Evolutionary conservation across 2,113 vertebrate species (phyloP).

Genomic region (Rhabdomys dilectus): DNA sequence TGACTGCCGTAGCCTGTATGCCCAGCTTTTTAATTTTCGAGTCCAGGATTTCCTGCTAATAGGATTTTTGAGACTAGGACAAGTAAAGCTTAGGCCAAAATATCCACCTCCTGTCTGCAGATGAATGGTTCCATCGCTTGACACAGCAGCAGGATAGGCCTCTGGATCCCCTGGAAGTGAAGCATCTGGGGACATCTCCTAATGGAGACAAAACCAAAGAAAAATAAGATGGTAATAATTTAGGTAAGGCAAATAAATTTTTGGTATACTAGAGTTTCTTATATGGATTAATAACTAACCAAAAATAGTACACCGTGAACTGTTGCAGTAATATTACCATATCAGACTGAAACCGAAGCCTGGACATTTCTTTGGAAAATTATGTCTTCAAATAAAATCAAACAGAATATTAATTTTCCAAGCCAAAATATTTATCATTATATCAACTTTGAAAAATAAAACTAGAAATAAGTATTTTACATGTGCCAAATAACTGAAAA

Average conservation of each 20-base stretch:
- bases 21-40: slow-evolving; percentile 98
- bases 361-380: slow-evolving; percentile 64
- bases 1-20: slow-evolving; percentile 96
- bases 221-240: slow-evolving; percentile 64
- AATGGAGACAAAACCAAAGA: slow-evolving; percentile 77
- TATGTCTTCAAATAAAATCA: slow-evolving; percentile 47
- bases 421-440: slow-evolving; percentile 26
- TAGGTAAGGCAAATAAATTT: background rate
- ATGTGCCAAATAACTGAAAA: slow-evolving; percentile 48
- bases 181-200: slow-evolving; percentile 92
- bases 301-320: slow-evolving; percentile 8
- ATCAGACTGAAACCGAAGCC: slow-evolving; percentile 49
- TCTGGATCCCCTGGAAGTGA: slow-evolving; percentile 89
- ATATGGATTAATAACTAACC: slow-evolving; percentile 29
- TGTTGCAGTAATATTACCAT: slow-evolving; percentile 23
- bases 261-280: background rate
- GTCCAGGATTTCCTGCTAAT: slow-evolving; percentile 99
- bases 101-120: slow-evolving; percentile 98
- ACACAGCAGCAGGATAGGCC: slow-evolving; percentile 87
- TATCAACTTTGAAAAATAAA: slow-evolving; percentile 53
- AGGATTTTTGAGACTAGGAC: slow-evolving; percentile 98
- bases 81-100: slow-evolving; percentile 99
- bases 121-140: slow-evolving; percentile 88
- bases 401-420: slow-evolving; percentile 45
- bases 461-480: slow-evolving; percentile 54